Conservation (phyloP, 2,888 invertebrate genomes). For the Syrphus vitripennis region DNA sequence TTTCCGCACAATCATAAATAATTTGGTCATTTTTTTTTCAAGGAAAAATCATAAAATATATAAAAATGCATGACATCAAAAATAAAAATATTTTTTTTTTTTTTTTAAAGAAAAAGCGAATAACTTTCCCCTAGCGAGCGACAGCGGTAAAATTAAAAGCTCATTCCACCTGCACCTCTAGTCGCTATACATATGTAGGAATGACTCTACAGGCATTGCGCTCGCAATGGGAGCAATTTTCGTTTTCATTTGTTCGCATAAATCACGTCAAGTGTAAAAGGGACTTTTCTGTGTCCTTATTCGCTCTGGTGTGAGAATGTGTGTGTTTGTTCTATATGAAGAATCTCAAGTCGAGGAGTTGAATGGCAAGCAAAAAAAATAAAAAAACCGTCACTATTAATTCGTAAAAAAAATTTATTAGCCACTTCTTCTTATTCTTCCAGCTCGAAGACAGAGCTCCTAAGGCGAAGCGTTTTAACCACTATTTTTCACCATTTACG, state of each 20-base stretch:
- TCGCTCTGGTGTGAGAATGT: neutral
- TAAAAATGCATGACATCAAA: conserved; percentile 28
- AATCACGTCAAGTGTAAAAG: conserved; percentile 69
- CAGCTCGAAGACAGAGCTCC: conserved; percentile 25
- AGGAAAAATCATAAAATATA: conserved; percentile 42
- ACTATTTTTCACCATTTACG: conserved; percentile 71
- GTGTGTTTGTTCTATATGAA: conserved; percentile 2
- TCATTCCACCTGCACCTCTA: conserved; percentile 58
- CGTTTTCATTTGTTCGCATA: conserved; percentile 67
- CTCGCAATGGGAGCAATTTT: conserved; percentile 64
- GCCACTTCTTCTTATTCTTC: conserved; percentile 66
- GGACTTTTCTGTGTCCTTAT: conserved; percentile 32
- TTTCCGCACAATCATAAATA: conserved; percentile 70
- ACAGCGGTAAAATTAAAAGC: conserved; percentile 62
- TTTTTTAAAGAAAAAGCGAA: neutral
- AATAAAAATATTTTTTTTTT: conserved; percentile 14
- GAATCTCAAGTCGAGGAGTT: conserved; percentile 10
- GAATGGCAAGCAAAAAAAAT: neutral
- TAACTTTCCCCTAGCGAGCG: conserved; percentile 17
- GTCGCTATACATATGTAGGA: no score
- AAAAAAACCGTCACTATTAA: conserved; percentile 55
- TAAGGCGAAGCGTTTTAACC: conserved; percentile 62
- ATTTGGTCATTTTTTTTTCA: conserved; percentile 62
- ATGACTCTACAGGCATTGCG: conserved; percentile 10
- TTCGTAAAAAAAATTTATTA: conserved; percentile 67